A percentile compares a stretch with the other conserved stretches of the same genome.
phyloP scores from a whole-genome alignment of 2,888 invertebrate genomes.

The Hirtodrosophila confusa region DNA sequence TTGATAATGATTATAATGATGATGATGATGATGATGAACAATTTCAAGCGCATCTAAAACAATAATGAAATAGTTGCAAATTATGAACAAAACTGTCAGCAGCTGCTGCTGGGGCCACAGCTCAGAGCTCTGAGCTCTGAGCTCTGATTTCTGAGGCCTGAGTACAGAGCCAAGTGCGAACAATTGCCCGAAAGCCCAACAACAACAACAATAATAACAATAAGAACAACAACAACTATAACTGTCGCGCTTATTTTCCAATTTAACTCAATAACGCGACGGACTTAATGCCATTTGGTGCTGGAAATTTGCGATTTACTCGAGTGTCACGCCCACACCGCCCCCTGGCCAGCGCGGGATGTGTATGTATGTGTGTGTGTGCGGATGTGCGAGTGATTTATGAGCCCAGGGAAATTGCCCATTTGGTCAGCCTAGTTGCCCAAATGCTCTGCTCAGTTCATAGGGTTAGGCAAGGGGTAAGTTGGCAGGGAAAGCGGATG shows the following conservation, averaged over 20 bases:
- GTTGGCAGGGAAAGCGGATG: background rate
- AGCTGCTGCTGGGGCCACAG: too few relatives aligned
- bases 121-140: conserved; percentile 1
- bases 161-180: conserved; percentile 44
- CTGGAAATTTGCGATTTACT: conserved; percentile 76
- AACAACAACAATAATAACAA: conserved; percentile 16
- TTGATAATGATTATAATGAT: conserved; percentile 23
- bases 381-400: conserved; percentile 75
- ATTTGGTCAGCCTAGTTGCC: conserved; percentile 23
- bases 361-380: conserved; percentile 8
- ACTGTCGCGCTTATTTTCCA: conserved; percentile 81
- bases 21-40: conserved; percentile 3
- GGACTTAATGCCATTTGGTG: conserved; percentile 78
- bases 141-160: conserved; percentile 2
- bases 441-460: conserved; percentile 12
- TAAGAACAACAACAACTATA: conserved; percentile 49
- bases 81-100: conserved; percentile 14
- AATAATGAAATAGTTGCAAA: conserved; percentile 57
- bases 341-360: conserved; percentile 23
- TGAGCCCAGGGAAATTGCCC: conserved; percentile 59
- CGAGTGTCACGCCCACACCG: conserved; percentile 40
- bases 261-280: conserved; percentile 81
- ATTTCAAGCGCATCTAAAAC: conserved; percentile 25
- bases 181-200: conserved; percentile 42
- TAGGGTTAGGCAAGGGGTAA: conserved; percentile 29